Conservation (phyloP, 1,140 invertebrate genomes). For the Dolichoris vasculosae region DNA sequence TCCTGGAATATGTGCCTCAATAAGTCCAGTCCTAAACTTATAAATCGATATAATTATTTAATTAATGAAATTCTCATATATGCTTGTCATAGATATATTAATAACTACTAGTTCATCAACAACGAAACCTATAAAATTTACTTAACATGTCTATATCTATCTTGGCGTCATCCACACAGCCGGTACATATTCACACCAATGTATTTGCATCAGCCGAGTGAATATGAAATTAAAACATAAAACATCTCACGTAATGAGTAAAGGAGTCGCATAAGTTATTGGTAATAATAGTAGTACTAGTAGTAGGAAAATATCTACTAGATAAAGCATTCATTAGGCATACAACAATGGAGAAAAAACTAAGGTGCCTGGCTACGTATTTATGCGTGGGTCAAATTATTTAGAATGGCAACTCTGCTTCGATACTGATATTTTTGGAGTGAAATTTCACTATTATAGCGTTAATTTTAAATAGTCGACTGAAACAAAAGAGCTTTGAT, state of each 20-base stretch:
- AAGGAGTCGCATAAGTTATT: not conserved
- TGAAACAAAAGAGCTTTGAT: not conserved
- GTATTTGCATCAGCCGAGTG: not conserved
- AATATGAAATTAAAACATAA: conserved; percentile 47
- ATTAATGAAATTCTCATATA: conserved; percentile 27
- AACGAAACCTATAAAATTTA: conserved; percentile 39
- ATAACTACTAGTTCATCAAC: not conserved
- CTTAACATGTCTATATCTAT: conserved; percentile 31
- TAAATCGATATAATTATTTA: not conserved
- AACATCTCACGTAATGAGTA: conserved; percentile 43
- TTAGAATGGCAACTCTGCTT: not conserved
- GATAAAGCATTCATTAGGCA: conserved; percentile 9
- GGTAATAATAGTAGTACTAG: not conserved
- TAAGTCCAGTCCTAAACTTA: not conserved
- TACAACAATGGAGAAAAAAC: conserved; percentile 12
- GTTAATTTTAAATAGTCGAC: not conserved
- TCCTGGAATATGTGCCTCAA: not conserved
- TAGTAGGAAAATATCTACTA: conserved; percentile 10
- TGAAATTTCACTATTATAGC: not conserved
- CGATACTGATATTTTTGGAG: not conserved
- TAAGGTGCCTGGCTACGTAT: not conserved
- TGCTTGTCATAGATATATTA: not conserved
- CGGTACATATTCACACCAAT: not conserved
- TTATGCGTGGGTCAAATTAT: not conserved
- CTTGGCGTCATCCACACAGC: not conserved